These are phyloP conservation scores for Trialeurodes vaporariorum DNA, from an alignment of 1,140 invertebrate species.

Conservation along the genomic window DNA sequence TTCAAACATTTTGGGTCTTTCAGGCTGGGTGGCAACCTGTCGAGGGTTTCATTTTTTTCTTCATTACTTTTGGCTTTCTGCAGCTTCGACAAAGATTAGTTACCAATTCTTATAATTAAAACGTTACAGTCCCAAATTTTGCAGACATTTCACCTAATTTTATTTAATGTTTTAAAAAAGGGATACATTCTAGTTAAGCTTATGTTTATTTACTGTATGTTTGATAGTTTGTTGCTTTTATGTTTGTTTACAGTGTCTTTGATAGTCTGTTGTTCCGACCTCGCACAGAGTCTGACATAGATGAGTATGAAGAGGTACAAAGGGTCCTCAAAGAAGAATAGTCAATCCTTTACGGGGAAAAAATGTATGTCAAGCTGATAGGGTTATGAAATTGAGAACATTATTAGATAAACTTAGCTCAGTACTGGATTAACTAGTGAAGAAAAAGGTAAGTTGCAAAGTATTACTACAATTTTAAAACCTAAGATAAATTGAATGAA, in stretches of 20 bases:
- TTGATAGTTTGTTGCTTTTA: conserved; percentile 8
- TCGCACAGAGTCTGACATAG: conserved; percentile 57
- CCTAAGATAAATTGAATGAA: no score
- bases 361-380: conserved; percentile 80
- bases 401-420: conserved; percentile 78
- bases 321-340: conserved; percentile 85
- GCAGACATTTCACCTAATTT: background rate
- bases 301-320: conserved; percentile 77
- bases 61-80: no score
- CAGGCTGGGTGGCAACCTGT: no score
- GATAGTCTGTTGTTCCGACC: conserved; percentile 75
- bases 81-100: no score
- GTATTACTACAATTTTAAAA: no score
- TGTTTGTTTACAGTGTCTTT: conserved; percentile 53
- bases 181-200: background rate
- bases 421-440: conserved; percentile 83
- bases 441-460: conserved; percentile 81
- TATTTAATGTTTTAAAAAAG: background rate
- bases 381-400: conserved; percentile 85
- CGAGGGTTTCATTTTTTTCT: no score
- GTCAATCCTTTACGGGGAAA: conserved; percentile 86
- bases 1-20: no score
- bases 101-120: background rate
- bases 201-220: conserved; percentile 1
- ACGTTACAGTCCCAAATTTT: background rate